These are phyloP conservation scores for Oryzias dopingdopingensis DNA, from an alignment of 2,797 vertebrate species.

Conservation along the genomic window DNA sequence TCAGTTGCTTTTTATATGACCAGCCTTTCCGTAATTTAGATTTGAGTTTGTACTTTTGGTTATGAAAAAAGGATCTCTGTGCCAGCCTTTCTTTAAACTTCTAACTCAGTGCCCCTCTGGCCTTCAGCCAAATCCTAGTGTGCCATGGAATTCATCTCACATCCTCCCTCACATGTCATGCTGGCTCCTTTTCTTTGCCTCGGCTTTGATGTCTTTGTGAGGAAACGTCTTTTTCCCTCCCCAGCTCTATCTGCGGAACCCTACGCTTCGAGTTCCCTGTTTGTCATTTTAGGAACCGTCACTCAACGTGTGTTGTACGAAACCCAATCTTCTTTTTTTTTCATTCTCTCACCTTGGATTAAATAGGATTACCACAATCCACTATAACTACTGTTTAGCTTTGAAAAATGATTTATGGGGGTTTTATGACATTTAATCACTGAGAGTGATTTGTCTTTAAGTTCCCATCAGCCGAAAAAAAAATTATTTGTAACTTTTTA, in stretches of 20 bases:
- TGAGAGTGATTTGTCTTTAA: slow-evolving; percentile 47
- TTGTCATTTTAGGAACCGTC: slow-evolving; percentile 61
- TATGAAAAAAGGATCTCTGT: slow-evolving; percentile 21
- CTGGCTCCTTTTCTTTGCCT: slow-evolving; percentile 60
- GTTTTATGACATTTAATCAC: slow-evolving; percentile 55
- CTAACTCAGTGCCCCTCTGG: slow-evolving; percentile 49
- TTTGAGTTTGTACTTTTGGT: slow-evolving; percentile 24
- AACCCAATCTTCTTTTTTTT: slow-evolving; percentile 42
- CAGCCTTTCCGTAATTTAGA: slow-evolving; percentile 25
- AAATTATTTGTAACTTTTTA: slow-evolving; percentile 33
- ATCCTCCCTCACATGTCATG: slow-evolving; percentile 59
- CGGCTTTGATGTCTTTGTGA: slow-evolving; percentile 68
- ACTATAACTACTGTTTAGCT: slow-evolving; percentile 49
- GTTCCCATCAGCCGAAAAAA: slow-evolving; percentile 55
- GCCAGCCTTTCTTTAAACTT: slow-evolving; percentile 31
- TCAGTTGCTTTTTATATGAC: slow-evolving; percentile 6
- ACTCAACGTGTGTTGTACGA: slow-evolving; percentile 45
- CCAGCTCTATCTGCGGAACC: slow-evolving; percentile 41
- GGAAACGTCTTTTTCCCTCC: slow-evolving; percentile 49
- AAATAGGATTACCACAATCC: slow-evolving; percentile 65
- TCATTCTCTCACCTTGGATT: slow-evolving; percentile 61
- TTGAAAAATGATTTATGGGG: slow-evolving; percentile 63
- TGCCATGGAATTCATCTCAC: slow-evolving; percentile 65
- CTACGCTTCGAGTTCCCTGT: slow-evolving; percentile 41
- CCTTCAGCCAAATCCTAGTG: slow-evolving; percentile 58